Evolutionary conservation across 2,113 vertebrate genomes (phyloP), one percentile per base, ranked within the genome.

Genomic region (Pelecanoides urinatrix): DNA sequence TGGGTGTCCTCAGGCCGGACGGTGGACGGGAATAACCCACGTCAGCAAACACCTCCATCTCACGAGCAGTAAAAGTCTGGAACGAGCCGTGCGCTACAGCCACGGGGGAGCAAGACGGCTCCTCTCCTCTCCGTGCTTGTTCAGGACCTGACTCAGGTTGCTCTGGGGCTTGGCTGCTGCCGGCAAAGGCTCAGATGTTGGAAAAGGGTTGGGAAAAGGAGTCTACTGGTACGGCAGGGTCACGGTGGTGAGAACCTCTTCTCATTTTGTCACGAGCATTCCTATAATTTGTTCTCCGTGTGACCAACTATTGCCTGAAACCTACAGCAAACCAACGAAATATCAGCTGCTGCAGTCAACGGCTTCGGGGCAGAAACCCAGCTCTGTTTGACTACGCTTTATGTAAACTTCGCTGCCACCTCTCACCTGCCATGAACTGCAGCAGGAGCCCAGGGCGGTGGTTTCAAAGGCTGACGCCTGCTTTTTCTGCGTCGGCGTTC

Each of bases 231-330:
- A 1, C 13, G 5, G 11, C 58, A 30, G 40, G 40, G 27, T 52
- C 58, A 55, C 0, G 1, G 34, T 3, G 5, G 32, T 7, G 45
- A 83, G 59, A 77, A 15, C 6, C n/a, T 49, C 0, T 19, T 87
- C n/a, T 61, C 50, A 34, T 11, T 0, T 0, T 13, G 22, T 36
- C 27, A 4, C 21, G 2, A 27, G 30, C 11, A 11, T 21, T 49
- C 45, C 71, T 71, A 0, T 22, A 55, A 53, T 34, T 89, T 75
- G 32, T 38, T 44, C 47, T 67, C 32, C 6, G 0, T 8, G 22
- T 18, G 11, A 21, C 42, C 47, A 30, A 10, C 26, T 11, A 3
- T 34, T 38, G 65, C 50, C n/a, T 5, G 30, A 71, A 75, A 42
- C 25, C 56, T 7, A 0, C 5, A 38, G 58, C 87, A 68, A 62